phyloP scores from a whole-genome alignment of 2,113 vertebrate genomes.

The Calonectris borealis region DNA sequence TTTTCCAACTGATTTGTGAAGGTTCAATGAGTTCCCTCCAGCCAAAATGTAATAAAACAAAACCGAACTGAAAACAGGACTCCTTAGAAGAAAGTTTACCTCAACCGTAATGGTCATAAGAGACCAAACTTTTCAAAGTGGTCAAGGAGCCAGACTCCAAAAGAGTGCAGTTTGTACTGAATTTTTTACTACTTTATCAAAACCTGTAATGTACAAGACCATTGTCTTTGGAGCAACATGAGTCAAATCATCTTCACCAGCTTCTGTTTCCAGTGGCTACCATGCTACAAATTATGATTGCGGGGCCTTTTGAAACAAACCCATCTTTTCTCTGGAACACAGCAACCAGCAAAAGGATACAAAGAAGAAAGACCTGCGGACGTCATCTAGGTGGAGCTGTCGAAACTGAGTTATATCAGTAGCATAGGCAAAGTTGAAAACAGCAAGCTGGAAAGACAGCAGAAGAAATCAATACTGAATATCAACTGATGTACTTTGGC shows the following conservation, averaged over 20 bases:
- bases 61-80: not conserved
- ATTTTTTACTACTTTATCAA: not conserved
- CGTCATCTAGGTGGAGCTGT: constrained; percentile 85
- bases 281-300: not conserved
- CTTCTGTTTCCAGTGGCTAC: not conserved
- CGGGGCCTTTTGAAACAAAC: not conserved
- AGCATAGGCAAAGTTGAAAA: constrained; percentile 81
- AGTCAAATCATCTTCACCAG: not conserved
- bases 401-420: constrained; percentile 84
- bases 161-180: not conserved
- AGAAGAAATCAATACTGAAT: constrained; percentile 4
- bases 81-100: not conserved
- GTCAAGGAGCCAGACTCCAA: not conserved
- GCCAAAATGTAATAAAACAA: not conserved
- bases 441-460: constrained; percentile 76
- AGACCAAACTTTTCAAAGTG: not conserved
- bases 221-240: not conserved
- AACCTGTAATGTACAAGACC: not conserved
- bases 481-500: not conserved
- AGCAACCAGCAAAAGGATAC: constrained; percentile 82
- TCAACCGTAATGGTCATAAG: not conserved
- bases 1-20: not conserved
- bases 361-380: constrained; percentile 93
- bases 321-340: not conserved
- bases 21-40: not conserved